Evolutionary conservation across 2,797 vertebrate genomes (phyloP).

Genomic region (Clamator glandarius): DNA sequence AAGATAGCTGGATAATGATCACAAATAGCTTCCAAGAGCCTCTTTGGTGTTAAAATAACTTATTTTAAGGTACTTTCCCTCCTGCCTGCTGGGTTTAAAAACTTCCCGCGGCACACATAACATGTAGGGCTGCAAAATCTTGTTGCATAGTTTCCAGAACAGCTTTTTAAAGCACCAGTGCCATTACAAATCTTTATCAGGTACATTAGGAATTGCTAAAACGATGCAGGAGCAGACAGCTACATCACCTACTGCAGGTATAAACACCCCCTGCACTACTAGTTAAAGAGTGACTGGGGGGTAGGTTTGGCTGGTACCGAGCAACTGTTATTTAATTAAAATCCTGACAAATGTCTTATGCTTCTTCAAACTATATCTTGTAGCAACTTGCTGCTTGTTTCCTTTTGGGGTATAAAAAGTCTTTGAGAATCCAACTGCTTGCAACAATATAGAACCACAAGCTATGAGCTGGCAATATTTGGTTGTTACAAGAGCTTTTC

Average conservation of each 20-base stretch:
- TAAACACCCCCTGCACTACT: neutral
- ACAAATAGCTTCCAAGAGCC: slow-evolving; percentile 43
- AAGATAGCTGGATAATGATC: slow-evolving; percentile 59
- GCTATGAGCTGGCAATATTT: neutral
- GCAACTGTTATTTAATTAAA: neutral
- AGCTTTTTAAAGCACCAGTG: neutral
- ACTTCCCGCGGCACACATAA: neutral
- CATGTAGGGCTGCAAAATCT: neutral
- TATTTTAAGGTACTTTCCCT: slow-evolving; percentile 40
- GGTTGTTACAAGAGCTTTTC: neutral
- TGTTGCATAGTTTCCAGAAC: neutral
- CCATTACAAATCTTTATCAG: neutral
- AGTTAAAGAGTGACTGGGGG: neutral
- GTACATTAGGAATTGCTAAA: neutral
- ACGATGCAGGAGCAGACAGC: neutral
- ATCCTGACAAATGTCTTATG: neutral
- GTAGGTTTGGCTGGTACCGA: neutral
- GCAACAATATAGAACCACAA: neutral
- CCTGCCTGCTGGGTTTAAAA: slow-evolving; percentile 9
- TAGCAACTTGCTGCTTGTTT: neutral
- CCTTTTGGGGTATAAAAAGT: neutral
- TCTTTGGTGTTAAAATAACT: slow-evolving; percentile 57
- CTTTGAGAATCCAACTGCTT: neutral
- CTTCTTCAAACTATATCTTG: neutral
- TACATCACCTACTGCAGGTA: neutral